A percentile compares a stretch with the other conserved stretches of the same genome.
Evolutionary conservation across 64 coral and sea anemone genomes (phyloP).

Genomic region (Pocillopora verrucosa): DNA sequence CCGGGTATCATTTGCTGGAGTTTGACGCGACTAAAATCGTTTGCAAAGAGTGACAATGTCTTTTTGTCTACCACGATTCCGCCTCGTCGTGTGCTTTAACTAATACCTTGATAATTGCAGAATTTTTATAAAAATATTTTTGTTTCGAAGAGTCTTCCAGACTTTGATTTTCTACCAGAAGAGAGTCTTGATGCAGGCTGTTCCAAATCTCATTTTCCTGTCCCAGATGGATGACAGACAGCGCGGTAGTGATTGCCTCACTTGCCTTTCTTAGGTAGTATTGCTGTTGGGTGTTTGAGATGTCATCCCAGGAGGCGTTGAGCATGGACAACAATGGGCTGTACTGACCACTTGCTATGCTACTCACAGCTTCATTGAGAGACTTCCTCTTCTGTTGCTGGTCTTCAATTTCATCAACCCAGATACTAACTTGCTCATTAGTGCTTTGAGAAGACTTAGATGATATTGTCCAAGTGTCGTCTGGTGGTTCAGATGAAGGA

Average conservation of each 20-base stretch:
- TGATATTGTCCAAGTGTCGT: neutral
- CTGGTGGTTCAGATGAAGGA: no score
- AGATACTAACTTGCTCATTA: neutral
- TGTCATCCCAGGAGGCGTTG: conserved; percentile 15
- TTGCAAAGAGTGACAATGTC: conserved; percentile 15
- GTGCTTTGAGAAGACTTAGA: neutral
- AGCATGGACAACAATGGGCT: neutral
- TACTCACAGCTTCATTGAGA: neutral
- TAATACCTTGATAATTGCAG: neutral
- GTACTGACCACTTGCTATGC: neutral
- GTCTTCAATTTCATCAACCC: neutral
- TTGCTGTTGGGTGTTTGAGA: no score
- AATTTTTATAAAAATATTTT: neutral
- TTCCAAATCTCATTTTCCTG: conserved; percentile 19
- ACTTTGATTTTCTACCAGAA: neutral
- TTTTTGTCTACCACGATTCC: conserved; percentile 5
- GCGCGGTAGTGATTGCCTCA: neutral
- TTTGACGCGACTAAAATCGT: neutral
- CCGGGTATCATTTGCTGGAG: conserved; percentile 20
- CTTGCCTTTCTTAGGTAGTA: neutral
- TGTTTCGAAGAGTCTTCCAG: neutral
- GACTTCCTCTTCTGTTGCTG: neutral
- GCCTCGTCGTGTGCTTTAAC: conserved; percentile 6
- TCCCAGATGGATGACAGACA: neutral
- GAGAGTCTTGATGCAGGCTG: neutral